phyloP scores from a whole-genome alignment of 2,888 invertebrate genomes.

The Trachelus troglodyta region DNA sequence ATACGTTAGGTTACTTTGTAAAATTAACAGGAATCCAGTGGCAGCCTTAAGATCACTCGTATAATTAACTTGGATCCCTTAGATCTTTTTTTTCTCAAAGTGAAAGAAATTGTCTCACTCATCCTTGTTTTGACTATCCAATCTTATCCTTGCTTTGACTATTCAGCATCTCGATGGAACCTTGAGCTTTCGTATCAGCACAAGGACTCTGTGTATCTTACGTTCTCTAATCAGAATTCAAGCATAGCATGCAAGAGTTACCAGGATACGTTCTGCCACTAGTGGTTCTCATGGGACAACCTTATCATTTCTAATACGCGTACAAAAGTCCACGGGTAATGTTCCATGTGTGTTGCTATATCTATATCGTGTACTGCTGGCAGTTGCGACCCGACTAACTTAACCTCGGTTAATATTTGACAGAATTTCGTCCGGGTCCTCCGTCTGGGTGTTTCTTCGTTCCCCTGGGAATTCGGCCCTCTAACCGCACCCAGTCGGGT shows the following conservation, averaged over 20 bases:
- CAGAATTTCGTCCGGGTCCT: constrained; percentile 25
- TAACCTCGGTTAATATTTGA: constrained; percentile 33
- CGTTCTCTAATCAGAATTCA: background rate
- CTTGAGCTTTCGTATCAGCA: too few relatives aligned
- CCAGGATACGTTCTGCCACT: background rate
- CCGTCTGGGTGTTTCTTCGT: background rate
- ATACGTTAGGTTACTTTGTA: background rate
- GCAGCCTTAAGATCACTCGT: background rate
- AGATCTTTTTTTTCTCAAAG: background rate
- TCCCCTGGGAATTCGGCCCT: background rate
- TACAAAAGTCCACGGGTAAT: background rate
- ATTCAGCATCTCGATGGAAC: too few relatives aligned
- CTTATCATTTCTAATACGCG: background rate
- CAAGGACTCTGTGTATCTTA: background rate
- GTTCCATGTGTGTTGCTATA: background rate
- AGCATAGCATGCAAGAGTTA: background rate
- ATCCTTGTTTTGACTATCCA: background rate
- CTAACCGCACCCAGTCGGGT: constrained; percentile 17
- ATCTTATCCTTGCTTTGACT: too few relatives aligned
- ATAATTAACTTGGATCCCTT: background rate
- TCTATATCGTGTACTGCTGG: background rate
- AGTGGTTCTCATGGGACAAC: background rate
- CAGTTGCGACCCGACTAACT: background rate
- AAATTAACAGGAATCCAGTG: background rate
- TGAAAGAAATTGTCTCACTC: background rate